Base-by-base conservation (phyloP, 2,797 vertebrate genomes). In the Siniperca scherzeri region DNA sequence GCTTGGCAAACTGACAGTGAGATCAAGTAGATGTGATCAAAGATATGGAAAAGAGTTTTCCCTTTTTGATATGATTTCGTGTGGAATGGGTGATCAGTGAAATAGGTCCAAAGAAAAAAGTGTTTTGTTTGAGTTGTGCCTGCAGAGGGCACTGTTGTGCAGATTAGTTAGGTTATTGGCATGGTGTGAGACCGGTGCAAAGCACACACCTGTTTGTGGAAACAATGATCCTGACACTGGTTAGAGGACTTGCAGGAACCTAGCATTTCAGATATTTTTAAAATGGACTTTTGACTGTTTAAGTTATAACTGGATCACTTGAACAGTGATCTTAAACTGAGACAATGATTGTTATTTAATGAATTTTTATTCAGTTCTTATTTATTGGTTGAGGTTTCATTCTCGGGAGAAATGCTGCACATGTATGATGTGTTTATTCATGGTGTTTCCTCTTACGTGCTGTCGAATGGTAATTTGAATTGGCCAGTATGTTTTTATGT, bases 271-370 rank as follows among this genome's bases (percentile, higher is more conserved):
- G 36, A 82, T 68, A 48, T 86, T 88, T 90, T 88, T 86, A 60
- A 90, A 87, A 84, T 36, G n/a, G 71, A 91, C 82, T 82, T 82
- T 59, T 81, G 86, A 90, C 93, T 80, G 80, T 89, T 93, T 92
- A 93, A 92, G 89, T 94, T 94, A 77, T 91, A 77, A 90, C 21
- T 38, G 30, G 86, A 86, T 91, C 90, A 66, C 92, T 76, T 25
- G 40, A 69, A 56, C 61, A 16, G 87, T 85, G 83, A 88, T 90
- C 84, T 59, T 40, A 84, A 81, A 89, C 72, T 48, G 83, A 94
- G 93, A 93, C 90, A 82, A 91, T 93, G 92, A 95, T 95, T 95
- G 93, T 94, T 95, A 95, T 94, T 95, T 92, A 93, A 93, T 92
- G 53, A 46, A 53, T 90, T 94, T 93, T 80, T 84, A 84, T 89